Evolutionary conservation across 1,140 invertebrate genomes (phyloP), one percentile per base, ranked within the genome.

Genomic region (Eueides isabella): DNA sequence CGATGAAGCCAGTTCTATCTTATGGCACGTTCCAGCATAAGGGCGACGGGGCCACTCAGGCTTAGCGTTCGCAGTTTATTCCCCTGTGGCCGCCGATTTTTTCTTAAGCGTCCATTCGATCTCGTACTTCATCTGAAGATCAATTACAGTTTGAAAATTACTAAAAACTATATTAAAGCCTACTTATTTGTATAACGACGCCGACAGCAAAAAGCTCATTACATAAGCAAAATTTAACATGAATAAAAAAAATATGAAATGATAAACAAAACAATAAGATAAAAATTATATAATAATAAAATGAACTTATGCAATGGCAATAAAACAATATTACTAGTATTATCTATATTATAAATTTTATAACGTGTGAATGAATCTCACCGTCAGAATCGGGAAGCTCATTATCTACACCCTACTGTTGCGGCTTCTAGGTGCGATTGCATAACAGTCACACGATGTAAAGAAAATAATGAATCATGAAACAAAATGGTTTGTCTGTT

Each of bases 381-480:
- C 48, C 48, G 19, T 23, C 19, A 55, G 19, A 55, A 23, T 23
- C 66, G 33, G 41, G 66, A 67, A 67, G n/a, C 30, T 28, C 41
- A 67, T 67, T 67, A 67, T 23, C 48, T 12, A 55, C 26, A 23
- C 23, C 48, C 48, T 26, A 26, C 48, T 14, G 23, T 55, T 55
- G 48, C 48, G 48, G 48, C 63, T 55, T 33, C 69, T 80, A 48
- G 75, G 68, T 77, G 55, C 31, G 30, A 9, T 75, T 71, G 61
- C 65, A 29, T 31, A 70, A 73, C 66, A 71, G 71, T 71, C 30
- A 33, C 48, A 55, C 48, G 48, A 23, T 55, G 48, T 65, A 55
- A 75, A 75, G 77, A 81, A 81, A 77, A 77, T 79, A 79, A 79
- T 81, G 74, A 75, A 69, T 76, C 48, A 80, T 61, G 67, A 73